Conservation (phyloP, 37 sponge, comb jelly and placozoan genomes). For the Hormiphora californensis region DNA sequence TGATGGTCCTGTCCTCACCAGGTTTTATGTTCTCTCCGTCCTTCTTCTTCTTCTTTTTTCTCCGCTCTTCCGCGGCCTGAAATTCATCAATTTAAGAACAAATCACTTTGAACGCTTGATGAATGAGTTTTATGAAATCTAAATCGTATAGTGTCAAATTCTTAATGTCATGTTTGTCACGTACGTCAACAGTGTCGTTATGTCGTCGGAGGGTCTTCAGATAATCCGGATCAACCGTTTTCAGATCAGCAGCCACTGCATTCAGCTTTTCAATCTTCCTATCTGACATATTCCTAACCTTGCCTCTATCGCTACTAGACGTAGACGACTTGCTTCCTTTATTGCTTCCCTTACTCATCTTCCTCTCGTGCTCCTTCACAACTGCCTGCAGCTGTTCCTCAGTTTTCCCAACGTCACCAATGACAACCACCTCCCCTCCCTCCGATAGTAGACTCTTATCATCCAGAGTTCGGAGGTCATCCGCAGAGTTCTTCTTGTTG, state of each 20-base stretch:
- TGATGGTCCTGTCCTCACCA: neutral
- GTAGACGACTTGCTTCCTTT: neutral
- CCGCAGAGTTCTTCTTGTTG: neutral
- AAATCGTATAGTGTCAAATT: neutral
- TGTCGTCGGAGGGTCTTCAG: conserved; percentile 5
- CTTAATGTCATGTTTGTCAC: neutral
- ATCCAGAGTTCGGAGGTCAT: neutral
- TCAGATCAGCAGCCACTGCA: neutral
- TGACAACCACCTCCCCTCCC: neutral
- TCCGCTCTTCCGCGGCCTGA: neutral
- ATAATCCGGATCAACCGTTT: neutral
- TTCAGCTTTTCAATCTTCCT: neutral
- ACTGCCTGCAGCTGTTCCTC: neutral
- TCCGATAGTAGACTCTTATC: neutral
- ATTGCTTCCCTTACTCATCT: neutral
- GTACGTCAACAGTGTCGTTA: neutral
- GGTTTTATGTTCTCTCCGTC: conserved; percentile 11
- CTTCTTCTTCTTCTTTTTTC: conserved; percentile 6
- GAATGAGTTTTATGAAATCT: neutral
- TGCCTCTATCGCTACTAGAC: neutral
- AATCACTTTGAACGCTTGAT: neutral
- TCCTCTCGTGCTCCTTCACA: conserved; percentile 20
- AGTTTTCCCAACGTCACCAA: neutral
- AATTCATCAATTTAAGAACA: neutral
- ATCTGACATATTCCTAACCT: neutral